These are phyloP conservation scores for Sparus aurata DNA, from an alignment of 2,797 vertebrate species.

Conservation along the genomic window DNA sequence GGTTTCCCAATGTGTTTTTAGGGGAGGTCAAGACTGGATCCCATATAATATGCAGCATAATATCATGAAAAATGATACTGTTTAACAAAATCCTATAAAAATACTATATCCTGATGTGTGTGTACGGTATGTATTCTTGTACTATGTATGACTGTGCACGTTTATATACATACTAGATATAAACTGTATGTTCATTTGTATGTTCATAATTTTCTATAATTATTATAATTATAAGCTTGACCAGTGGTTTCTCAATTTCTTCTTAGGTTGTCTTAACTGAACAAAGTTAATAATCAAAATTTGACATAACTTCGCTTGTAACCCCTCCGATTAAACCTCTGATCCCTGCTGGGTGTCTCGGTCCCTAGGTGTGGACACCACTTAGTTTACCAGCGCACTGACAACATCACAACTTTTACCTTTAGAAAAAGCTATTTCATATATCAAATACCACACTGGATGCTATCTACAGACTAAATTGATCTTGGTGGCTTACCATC, in stretches of 20 bases:
- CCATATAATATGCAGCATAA: neutral
- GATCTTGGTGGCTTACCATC: neutral
- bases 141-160: neutral
- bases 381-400: neutral
- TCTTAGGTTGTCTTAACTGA: no score
- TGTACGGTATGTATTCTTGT: no score
- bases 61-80: neutral
- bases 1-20: neutral
- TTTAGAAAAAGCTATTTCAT: slow-evolving; percentile 6
- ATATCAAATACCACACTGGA: neutral
- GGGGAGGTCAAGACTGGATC: neutral
- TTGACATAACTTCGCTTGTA: neutral
- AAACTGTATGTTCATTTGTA: neutral
- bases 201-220: neutral
- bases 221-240: neutral
- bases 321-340: neutral
- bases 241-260: no score
- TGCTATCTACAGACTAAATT: neutral
- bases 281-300: no score
- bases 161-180: neutral
- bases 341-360: neutral
- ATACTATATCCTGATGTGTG: neutral
- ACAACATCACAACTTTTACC: neutral
- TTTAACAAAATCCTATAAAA: neutral
- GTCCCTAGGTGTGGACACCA: neutral